Evolutionary conservation across 2,797 vertebrate genomes (phyloP).

Genomic region (Micrastur ruficollis): DNA sequence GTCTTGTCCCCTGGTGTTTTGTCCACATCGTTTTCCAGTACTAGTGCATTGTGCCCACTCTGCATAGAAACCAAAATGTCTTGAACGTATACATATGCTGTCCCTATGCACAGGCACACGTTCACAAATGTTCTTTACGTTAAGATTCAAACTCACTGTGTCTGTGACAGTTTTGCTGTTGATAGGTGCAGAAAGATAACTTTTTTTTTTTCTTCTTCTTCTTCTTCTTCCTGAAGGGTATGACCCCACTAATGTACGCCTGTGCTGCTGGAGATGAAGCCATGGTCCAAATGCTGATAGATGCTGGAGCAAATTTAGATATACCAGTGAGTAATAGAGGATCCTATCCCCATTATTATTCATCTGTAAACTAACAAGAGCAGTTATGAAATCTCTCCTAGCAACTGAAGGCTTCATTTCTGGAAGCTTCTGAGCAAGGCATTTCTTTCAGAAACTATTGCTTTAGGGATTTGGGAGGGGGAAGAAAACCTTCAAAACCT

Average conservation of each 20-base stretch:
- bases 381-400: background rate
- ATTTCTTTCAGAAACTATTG: background rate
- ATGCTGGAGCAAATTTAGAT: slow-evolving; percentile 93
- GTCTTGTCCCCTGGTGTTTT: background rate
- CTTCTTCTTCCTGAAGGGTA: slow-evolving; percentile 78
- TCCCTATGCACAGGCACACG: background rate
- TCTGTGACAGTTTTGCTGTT: background rate
- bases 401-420: background rate
- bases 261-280: slow-evolving; percentile 96
- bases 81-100: rapidly evolving
- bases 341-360: background rate
- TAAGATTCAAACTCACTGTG: background rate
- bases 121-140: rapidly evolving
- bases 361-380: background rate
- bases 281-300: slow-evolving; percentile 97
- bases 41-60: background rate
- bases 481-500: background rate
- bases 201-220: background rate
- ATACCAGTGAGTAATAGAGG: slow-evolving; percentile 80
- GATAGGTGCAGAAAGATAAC: background rate
- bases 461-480: background rate
- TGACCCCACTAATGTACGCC: slow-evolving; percentile 97
- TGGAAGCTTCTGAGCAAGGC: background rate
- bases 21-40: rapidly evolving
- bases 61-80: background rate